Conservation (phyloP, 2,797 vertebrate genomes). For the Premnoplex brunnescens region DNA sequence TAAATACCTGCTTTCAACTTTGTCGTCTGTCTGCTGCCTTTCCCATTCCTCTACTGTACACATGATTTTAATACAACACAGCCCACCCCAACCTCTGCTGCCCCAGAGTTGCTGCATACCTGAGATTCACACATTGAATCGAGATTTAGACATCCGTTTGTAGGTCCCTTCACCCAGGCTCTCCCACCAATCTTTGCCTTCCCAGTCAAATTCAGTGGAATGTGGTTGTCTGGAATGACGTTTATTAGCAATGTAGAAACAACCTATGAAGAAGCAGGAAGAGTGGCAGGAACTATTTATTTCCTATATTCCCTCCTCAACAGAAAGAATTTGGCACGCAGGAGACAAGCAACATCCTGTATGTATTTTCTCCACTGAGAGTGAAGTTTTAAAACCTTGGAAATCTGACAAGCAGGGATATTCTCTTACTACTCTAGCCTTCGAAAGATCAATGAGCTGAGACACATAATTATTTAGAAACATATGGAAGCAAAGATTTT, state of each 20-base stretch:
- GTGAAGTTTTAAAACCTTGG: background rate
- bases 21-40: background rate
- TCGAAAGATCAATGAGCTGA: background rate
- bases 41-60: background rate
- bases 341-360: background rate
- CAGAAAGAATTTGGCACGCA: background rate
- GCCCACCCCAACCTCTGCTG: background rate
- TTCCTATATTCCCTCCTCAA: background rate
- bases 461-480: background rate
- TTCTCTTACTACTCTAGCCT: background rate
- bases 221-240: conserved; percentile 84
- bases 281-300: background rate
- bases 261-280: conserved; percentile 75
- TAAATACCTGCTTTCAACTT: background rate
- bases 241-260: conserved; percentile 94
- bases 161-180: conserved; percentile 86
- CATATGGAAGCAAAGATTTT: background rate
- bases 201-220: conserved; percentile 87
- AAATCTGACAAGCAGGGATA: background rate
- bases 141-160: conserved; percentile 66
- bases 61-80: background rate
- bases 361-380: background rate
- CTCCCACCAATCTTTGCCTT: conserved; percentile 90
- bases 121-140: conserved; percentile 94
- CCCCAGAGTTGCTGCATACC: conserved; percentile 74